Conservation (phyloP, 2,797 vertebrate genomes). For the Aratinga solstitialis region DNA sequence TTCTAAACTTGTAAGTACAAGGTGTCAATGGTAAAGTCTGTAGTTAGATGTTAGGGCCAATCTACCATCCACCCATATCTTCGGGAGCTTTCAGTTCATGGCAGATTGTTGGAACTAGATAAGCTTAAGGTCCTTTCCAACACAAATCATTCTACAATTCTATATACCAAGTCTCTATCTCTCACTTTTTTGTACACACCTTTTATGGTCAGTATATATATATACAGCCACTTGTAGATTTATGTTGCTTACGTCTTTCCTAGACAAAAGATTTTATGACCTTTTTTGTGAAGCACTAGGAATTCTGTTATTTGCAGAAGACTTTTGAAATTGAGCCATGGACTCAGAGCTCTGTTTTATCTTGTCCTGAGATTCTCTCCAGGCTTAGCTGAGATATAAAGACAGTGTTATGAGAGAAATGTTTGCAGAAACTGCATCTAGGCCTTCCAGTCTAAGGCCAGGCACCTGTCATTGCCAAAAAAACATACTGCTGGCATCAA, state of each 20-base stretch:
- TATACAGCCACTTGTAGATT: neutral
- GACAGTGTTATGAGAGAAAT: neutral
- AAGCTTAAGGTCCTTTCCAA: neutral
- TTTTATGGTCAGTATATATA: neutral
- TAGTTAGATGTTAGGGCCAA: neutral
- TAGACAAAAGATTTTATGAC: conserved; percentile 18
- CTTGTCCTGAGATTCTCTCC: neutral
- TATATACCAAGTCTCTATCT: neutral
- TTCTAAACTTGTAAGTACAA: neutral
- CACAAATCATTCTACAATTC: neutral
- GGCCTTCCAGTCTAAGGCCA: neutral
- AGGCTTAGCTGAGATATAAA: neutral
- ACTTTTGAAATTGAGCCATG: conserved; percentile 11
- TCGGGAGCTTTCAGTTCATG: neutral
- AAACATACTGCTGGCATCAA: neutral
- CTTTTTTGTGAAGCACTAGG: conserved; percentile 11
- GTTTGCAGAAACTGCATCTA: neutral
- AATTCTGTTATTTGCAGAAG: conserved; percentile 40
- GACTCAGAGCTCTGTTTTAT: neutral
- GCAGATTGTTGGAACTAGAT: neutral
- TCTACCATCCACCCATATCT: neutral
- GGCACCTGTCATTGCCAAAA: neutral
- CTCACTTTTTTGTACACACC: neutral
- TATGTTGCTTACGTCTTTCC: neutral
- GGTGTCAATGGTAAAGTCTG: neutral